Percentiles rank a stretch among this genome's conserved stretches.
phyloP scores from a whole-genome alignment of 92 coral and sea anemone species.

The Anthopleura xanthogrammica region DNA sequence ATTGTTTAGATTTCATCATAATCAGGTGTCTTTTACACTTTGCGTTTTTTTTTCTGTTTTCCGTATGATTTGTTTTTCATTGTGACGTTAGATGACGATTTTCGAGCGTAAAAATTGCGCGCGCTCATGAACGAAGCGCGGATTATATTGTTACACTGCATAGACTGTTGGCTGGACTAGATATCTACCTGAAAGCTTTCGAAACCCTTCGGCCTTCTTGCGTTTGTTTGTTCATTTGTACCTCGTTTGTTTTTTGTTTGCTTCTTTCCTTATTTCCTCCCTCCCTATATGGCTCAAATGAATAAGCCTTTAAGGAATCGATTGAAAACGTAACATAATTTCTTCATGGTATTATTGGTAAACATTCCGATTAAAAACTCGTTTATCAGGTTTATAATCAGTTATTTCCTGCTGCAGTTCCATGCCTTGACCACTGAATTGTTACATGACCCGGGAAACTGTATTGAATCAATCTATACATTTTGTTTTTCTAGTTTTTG shows the following conservation, averaged over 20 bases:
- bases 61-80: neutral
- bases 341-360: too few species aligned
- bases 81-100: neutral
- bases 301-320: too few species aligned
- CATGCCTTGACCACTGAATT: neutral
- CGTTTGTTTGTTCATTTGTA: too few species aligned
- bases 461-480: neutral
- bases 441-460: neutral
- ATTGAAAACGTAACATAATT: too few species aligned
- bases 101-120: neutral
- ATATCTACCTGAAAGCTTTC: too few species aligned
- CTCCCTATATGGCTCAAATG: too few species aligned
- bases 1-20: constrained; percentile 1
- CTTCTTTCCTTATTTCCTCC: too few species aligned
- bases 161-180: neutral
- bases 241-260: too few species aligned
- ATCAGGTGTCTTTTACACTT: neutral
- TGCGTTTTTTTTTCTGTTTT: neutral
- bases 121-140: neutral
- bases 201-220: too few species aligned
- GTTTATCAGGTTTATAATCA: too few species aligned
- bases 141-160: neutral
- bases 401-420: too few species aligned
- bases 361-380: too few species aligned
- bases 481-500: neutral